A percentile compares a stretch with the other conserved stretches of the same genome.
phyloP scores from a whole-genome alignment of 2,888 invertebrate genomes.

The Busseola fusca region DNA sequence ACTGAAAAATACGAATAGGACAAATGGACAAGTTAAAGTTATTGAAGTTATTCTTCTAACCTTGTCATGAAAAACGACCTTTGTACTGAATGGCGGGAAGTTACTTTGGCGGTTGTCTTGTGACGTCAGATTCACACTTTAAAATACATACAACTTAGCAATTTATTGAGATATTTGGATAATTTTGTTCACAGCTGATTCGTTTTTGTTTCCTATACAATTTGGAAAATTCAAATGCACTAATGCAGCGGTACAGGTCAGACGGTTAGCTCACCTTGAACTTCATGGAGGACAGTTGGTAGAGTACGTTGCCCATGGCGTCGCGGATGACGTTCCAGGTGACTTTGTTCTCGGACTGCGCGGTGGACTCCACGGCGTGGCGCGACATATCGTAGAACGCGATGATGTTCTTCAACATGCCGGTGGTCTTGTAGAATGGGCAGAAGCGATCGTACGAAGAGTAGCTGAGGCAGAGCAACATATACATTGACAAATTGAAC shows the following conservation, averaged over 20 bases:
- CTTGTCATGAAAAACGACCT: background rate
- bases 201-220: too few relatives aligned
- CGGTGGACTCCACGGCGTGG: conserved; percentile 99
- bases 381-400: conserved; percentile 99
- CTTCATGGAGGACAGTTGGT: conserved; percentile 98
- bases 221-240: background rate
- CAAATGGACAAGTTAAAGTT: background rate
- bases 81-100: background rate
- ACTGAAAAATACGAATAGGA: background rate
- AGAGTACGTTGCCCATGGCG: conserved; percentile 98
- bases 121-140: background rate
- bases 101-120: background rate
- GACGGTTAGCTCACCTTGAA: conserved; percentile 40
- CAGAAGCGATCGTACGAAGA: conserved; percentile 99
- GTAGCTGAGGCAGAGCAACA: conserved; percentile 87
- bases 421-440: conserved; percentile 99
- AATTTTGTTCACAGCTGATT: background rate
- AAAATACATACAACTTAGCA: background rate
- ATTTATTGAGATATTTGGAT: background rate
- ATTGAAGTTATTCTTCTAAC: background rate
- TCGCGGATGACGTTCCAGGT: conserved; percentile 99
- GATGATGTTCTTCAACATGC: conserved; percentile 99
- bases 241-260: background rate
- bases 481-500: background rate
- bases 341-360: conserved; percentile 98